Conservation (phyloP, 2,113 vertebrate genomes). For the Recurvirostra avosetta region DNA sequence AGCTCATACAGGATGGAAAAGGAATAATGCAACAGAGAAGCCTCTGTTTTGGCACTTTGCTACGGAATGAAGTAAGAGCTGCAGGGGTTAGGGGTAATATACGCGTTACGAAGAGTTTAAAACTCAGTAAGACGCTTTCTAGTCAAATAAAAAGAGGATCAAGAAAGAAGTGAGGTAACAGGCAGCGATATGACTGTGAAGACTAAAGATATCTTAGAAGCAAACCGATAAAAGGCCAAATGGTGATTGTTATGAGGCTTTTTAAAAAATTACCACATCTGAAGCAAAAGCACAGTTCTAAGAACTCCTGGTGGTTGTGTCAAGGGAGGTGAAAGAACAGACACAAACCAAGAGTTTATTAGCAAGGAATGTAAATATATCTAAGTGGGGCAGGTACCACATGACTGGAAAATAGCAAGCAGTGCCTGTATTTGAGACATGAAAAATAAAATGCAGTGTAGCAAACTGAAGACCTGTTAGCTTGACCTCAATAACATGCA, state of each 20-base stretch:
- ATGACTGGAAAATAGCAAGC: background rate
- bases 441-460: background rate
- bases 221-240: background rate
- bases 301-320: background rate
- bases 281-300: background rate
- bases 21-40: background rate
- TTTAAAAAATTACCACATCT: background rate
- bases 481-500: background rate
- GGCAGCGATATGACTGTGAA: background rate
- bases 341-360: background rate
- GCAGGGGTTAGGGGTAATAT: background rate
- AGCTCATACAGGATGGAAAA: background rate
- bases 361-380: background rate
- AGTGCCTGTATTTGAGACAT: background rate
- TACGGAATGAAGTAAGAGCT: background rate
- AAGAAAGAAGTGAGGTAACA: background rate
- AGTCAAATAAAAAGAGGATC: background rate
- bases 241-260: background rate
- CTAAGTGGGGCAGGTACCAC: background rate
- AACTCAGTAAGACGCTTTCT: background rate
- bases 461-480: background rate
- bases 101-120: background rate
- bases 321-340: background rate
- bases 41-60: background rate
- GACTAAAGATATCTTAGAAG: background rate